These are phyloP conservation scores for Lepidocolaptes lacrymiger DNA, from an alignment of 2,797 vertebrate genomes.

Conservation along the genomic window DNA sequence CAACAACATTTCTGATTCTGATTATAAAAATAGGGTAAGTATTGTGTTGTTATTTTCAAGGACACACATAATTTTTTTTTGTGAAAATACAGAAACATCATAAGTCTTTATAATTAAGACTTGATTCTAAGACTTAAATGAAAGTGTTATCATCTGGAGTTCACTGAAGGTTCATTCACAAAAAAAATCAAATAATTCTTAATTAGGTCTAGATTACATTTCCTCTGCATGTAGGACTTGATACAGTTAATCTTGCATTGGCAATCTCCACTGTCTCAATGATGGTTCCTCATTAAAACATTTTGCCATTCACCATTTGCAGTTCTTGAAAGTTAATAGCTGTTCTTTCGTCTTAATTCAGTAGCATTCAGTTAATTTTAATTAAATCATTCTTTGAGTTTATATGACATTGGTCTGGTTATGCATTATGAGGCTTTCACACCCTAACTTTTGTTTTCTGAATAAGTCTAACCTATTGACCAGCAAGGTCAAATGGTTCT, in stretches of 20 bases:
- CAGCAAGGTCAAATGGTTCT: background rate
- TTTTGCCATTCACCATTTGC: background rate
- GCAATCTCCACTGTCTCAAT: background rate
- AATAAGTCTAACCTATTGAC: background rate
- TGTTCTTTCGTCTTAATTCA: constrained; percentile 19
- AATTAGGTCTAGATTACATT: background rate
- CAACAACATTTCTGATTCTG: background rate
- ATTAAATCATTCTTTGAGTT: constrained; percentile 16
- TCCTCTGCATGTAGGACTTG: background rate
- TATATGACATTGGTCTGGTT: background rate
- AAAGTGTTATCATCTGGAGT: background rate
- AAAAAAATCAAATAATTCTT: background rate
- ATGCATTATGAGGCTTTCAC: background rate
- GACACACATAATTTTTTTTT: background rate
- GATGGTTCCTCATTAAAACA: background rate
- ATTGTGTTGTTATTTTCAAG: background rate
- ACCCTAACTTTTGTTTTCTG: background rate
- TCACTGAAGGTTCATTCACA: background rate
- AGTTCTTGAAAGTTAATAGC: background rate
- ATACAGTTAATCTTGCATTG: background rate
- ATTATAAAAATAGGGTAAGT: background rate
- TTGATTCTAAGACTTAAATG: background rate
- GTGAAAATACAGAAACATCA: background rate
- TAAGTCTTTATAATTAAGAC: background rate
- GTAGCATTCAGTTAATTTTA: background rate